Percentiles rank a stretch among this genome's conserved stretches.
Evolutionary conservation across 2,888 invertebrate species (phyloP).

Genomic region (Pristionchus arcanus): DNA sequence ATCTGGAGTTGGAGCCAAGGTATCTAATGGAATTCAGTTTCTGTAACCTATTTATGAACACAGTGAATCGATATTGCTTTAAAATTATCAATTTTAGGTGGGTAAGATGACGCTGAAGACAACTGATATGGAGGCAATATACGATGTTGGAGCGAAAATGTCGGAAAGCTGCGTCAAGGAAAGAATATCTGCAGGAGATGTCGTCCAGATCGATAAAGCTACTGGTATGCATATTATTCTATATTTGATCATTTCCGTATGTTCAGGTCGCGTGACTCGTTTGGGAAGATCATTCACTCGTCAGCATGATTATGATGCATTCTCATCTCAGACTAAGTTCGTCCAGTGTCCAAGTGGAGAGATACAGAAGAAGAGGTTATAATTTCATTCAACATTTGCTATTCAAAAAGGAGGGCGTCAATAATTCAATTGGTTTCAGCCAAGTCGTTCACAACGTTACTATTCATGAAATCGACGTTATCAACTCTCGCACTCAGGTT

Average conservation of each 20-base stretch:
- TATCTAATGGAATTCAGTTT: background rate
- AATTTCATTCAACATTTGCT: background rate
- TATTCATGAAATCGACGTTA: constrained; percentile 98
- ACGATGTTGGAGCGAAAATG: constrained; percentile 90
- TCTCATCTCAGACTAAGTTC: constrained; percentile 89
- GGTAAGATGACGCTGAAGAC: constrained; percentile 94
- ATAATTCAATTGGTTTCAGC: constrained; percentile 83
- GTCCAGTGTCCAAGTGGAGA: constrained; percentile 99
- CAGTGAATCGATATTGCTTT: background rate
- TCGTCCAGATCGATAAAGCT: constrained; percentile 98
- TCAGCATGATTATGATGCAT: constrained; percentile 97
- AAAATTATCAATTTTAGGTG: constrained; percentile 55
- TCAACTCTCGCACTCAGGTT: constrained; percentile 90
- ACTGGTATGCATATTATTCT: constrained; percentile 84
- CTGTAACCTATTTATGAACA: background rate
- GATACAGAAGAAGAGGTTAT: constrained; percentile 88
- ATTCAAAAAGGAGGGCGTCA: background rate
- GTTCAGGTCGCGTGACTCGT: constrained; percentile 72
- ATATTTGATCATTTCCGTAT: background rate
- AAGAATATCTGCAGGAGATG: constrained; percentile 89
- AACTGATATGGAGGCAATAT: constrained; percentile 99
- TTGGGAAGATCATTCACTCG: constrained; percentile 92
- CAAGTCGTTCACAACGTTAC: constrained; percentile 96
- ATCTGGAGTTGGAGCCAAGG: constrained; percentile 85
- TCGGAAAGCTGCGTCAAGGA: constrained; percentile 82